These are phyloP conservation scores for Mesitornis unicolor DNA, from an alignment of 2,113 vertebrate genomes.

Conservation along the genomic window DNA sequence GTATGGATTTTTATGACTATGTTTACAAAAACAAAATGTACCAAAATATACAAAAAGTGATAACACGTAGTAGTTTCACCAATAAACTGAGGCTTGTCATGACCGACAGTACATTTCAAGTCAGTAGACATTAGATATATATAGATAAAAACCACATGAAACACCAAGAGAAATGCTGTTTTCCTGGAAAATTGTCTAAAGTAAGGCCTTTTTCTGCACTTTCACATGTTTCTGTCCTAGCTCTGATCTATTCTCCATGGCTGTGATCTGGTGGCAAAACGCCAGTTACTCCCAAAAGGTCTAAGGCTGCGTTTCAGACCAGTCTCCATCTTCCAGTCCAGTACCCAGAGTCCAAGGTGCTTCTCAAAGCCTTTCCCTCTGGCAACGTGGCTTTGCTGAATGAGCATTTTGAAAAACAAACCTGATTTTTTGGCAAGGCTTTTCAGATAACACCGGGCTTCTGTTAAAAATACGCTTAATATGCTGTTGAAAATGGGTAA, in stretches of 20 bases:
- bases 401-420: background rate
- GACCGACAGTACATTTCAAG: background rate
- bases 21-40: background rate
- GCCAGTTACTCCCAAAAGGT: background rate
- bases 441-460: background rate
- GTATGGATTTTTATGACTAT: background rate
- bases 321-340: background rate
- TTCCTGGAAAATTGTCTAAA: background rate
- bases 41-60: background rate
- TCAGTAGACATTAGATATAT: background rate
- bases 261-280: background rate
- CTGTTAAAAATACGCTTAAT: background rate
- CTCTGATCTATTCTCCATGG: background rate
- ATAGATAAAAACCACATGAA: background rate
- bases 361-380: background rate
- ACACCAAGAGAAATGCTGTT: background rate
- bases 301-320: background rate
- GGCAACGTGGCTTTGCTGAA: background rate
- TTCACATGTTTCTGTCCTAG: background rate
- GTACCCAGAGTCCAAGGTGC: background rate
- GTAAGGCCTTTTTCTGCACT: background rate
- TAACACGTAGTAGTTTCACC: background rate
- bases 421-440: background rate
- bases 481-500: background rate
- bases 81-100: background rate